phyloP scores from a whole-genome alignment of 2,888 invertebrate species.

The Synanthedon tipuliformis region DNA sequence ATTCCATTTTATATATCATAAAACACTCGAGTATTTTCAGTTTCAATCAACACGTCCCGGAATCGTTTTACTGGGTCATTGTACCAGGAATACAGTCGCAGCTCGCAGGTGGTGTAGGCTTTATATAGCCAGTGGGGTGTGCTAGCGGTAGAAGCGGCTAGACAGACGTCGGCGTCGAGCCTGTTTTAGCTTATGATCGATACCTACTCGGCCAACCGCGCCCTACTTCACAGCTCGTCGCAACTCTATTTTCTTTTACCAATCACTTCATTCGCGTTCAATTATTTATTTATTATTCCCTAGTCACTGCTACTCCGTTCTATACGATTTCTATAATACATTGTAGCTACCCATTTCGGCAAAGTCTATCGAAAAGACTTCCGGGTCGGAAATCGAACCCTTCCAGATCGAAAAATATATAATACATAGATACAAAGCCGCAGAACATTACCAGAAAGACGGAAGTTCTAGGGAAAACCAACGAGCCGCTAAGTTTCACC shows the following conservation, averaged over 20 bases:
- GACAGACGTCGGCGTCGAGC: slow-evolving; percentile 43
- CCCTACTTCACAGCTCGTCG: slow-evolving; percentile 51
- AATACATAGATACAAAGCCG: too few species aligned
- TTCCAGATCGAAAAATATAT: too few species aligned
- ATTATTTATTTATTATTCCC: slow-evolving; percentile 8
- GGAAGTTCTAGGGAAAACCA: too few species aligned
- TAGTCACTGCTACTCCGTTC: not conserved
- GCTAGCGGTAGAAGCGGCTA: slow-evolving; percentile 42
- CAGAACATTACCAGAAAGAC: too few species aligned
- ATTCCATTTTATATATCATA: too few species aligned
- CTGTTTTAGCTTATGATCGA: slow-evolving; percentile 63
- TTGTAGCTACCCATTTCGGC: too few species aligned
- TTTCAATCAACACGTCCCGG: slow-evolving; percentile 35
- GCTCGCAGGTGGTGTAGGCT: slow-evolving; percentile 38
- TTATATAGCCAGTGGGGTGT: slow-evolving; percentile 27
- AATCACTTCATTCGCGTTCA: slow-evolving; percentile 32
- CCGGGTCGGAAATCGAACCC: too few species aligned
- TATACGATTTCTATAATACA: too few species aligned
- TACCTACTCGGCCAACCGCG: slow-evolving; percentile 46
- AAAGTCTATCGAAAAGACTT: too few species aligned
- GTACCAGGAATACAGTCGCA: slow-evolving; percentile 36
- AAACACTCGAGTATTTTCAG: slow-evolving; percentile 33
- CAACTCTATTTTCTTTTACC: slow-evolving; percentile 41
- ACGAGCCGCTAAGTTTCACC: too few species aligned
- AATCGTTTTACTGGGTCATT: slow-evolving; percentile 53